Percentiles rank a stretch among this genome's conserved stretches.
These are phyloP conservation scores for rat (Rattus norvegicus) DNA, from an alignment of 2,113 vertebrate species.

Conservation along the genomic window DNA sequence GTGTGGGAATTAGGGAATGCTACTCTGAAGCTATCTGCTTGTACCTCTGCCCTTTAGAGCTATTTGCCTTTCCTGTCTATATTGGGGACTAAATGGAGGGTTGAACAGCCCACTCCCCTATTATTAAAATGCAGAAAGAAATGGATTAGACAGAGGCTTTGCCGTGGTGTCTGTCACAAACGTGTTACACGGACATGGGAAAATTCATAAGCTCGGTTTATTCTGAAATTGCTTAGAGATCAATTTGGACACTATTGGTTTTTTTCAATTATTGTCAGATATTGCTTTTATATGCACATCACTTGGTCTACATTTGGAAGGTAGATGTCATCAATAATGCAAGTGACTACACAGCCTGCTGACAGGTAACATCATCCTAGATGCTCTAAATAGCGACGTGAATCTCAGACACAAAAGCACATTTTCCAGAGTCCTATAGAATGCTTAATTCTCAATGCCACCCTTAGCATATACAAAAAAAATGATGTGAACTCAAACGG, in stretches of 20 bases:
- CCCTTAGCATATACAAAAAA: conserved; percentile 50
- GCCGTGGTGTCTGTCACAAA: not conserved
- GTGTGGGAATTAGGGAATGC: not conserved
- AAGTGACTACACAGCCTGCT: not conserved
- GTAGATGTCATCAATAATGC: not conserved
- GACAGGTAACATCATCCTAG: conserved; percentile 46
- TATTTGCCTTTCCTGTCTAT: not conserved
- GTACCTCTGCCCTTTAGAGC: not conserved
- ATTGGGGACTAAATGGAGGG: not conserved
- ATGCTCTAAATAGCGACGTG: not conserved
- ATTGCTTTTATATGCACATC: not conserved
- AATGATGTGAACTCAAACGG: conserved; percentile 57
- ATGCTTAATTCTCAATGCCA: conserved; percentile 51
- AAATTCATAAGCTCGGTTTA: not conserved
- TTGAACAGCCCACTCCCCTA: not conserved
- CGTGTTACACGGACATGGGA: not conserved
- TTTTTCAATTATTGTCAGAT: not conserved
- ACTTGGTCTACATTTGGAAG: not conserved
- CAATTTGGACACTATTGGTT: not conserved
- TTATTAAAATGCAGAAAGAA: not conserved
- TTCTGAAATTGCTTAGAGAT: not conserved
- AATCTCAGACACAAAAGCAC: conserved; percentile 55
- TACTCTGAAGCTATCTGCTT: not conserved
- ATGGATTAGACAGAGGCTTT: not conserved
- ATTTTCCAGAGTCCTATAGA: conserved; percentile 4